Conservation (phyloP, 2,888 invertebrate genomes). For the Eugnorisma glareosa region DNA sequence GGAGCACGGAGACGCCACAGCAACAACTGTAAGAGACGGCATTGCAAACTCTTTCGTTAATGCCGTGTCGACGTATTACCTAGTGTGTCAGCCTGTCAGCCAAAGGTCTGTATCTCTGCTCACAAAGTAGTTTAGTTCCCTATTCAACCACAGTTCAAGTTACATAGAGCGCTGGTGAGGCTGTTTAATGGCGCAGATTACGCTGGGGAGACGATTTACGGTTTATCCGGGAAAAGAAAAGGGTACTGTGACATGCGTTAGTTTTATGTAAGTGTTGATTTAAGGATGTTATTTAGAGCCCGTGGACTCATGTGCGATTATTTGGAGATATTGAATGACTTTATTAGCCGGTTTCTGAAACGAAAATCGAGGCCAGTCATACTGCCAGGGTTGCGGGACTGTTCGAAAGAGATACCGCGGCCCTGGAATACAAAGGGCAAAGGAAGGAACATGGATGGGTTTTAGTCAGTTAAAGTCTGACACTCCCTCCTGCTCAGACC, state of each 20-base stretch:
- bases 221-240: conserved; percentile 5
- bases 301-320: neutral
- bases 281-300: neutral
- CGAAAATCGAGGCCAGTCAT: too few relatives aligned
- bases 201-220: conserved; percentile 9
- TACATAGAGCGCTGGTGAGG: conserved; percentile 9
- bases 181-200: conserved; percentile 46
- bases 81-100: too few relatives aligned
- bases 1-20: neutral
- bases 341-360: neutral
- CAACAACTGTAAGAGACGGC: neutral
- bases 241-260: conserved; percentile 1
- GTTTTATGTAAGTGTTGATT: neutral
- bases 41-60: neutral
- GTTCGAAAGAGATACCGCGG: too few relatives aligned
- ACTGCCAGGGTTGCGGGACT: too few relatives aligned
- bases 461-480: too few relatives aligned
- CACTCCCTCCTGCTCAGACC: too few relatives aligned
- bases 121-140: neutral
- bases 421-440: too few relatives aligned
- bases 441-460: too few relatives aligned
- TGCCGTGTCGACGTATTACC: neutral
- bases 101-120: neutral
- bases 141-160: neutral
- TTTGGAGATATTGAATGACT: neutral